Evolutionary conservation across 2,888 invertebrate genomes (phyloP).

Genomic region (Drosophila cracens): DNA sequence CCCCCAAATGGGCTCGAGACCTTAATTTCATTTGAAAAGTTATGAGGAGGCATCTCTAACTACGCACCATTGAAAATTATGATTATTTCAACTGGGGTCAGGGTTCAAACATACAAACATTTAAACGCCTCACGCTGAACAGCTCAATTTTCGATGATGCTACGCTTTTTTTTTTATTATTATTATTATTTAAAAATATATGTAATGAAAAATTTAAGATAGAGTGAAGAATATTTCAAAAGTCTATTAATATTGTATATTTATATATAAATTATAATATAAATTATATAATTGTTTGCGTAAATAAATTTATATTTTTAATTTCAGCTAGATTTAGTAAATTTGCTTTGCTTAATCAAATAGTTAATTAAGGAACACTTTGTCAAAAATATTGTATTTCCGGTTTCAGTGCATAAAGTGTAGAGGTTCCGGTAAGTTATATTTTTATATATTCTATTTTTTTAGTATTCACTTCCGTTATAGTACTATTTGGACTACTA

Average conservation of each 20-base stretch:
- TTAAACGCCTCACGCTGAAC: background rate
- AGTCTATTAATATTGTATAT: too few relatives aligned
- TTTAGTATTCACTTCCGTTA: background rate
- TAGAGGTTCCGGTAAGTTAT: background rate
- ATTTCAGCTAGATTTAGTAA: background rate
- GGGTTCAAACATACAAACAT: background rate
- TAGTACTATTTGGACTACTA: background rate
- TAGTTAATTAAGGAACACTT: background rate
- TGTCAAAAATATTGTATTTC: background rate
- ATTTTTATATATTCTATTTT: too few relatives aligned
- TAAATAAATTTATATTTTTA: background rate
- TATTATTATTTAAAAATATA: background rate
- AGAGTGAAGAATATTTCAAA: background rate
- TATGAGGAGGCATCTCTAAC: slow-evolving; percentile 34
- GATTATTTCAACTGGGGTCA: slow-evolving; percentile 13
- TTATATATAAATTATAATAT: too few relatives aligned
- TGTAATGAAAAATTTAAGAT: background rate
- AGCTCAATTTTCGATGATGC: slow-evolving; percentile 3
- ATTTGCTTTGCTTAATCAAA: background rate
- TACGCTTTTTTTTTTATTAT: background rate
- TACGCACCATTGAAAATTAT: slow-evolving; percentile 29
- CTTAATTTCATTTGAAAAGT: slow-evolving; percentile 67
- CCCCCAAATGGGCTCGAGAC: slow-evolving; percentile 10
- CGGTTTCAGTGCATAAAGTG: background rate
- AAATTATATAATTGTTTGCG: too few relatives aligned